These are phyloP conservation scores for Glossosoma conforme DNA, from an alignment of 1,140 invertebrate species.

Conservation along the genomic window DNA sequence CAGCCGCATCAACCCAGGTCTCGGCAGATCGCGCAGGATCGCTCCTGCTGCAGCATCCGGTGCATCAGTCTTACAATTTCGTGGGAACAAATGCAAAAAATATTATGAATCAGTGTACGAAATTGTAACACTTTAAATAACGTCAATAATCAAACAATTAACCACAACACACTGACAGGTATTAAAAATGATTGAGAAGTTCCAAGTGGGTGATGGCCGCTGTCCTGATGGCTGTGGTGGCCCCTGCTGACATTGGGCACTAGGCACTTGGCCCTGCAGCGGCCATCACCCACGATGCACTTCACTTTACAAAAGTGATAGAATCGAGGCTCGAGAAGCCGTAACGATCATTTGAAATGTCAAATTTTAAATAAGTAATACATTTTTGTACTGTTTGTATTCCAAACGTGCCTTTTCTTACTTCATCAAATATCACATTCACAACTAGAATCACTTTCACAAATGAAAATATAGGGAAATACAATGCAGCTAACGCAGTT, in stretches of 20 bases:
- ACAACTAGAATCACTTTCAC: slow-evolving; percentile 17
- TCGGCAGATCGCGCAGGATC: background rate
- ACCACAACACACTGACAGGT: slow-evolving; percentile 21
- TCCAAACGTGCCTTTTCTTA: slow-evolving; percentile 22
- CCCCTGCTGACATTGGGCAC: no score
- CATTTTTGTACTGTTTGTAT: slow-evolving; percentile 32
- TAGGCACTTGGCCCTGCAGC: no score
- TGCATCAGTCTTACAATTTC: background rate
- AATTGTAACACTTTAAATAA: background rate
- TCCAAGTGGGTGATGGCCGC: background rate
- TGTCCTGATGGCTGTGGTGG: background rate
- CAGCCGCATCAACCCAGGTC: no score
- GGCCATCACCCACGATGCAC: no score
- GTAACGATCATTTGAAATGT: slow-evolving; percentile 21
- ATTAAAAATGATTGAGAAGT: slow-evolving; percentile 13
- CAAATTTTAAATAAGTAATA: slow-evolving; percentile 30
- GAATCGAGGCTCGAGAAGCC: no score
- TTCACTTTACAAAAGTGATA: no score
- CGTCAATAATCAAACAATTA: no score
- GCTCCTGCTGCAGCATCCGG: background rate
- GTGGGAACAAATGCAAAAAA: slow-evolving; percentile 1
- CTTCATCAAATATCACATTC: slow-evolving; percentile 24
- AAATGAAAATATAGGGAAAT: slow-evolving; percentile 8
- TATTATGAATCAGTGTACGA: slow-evolving; percentile 2
- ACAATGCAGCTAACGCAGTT: slow-evolving; percentile 2